Percentiles rank a stretch among this genome's conserved stretches.
Conservation (phyloP, 2,888 invertebrate genomes). For the Caenorhabditis doughertyi region DNA sequence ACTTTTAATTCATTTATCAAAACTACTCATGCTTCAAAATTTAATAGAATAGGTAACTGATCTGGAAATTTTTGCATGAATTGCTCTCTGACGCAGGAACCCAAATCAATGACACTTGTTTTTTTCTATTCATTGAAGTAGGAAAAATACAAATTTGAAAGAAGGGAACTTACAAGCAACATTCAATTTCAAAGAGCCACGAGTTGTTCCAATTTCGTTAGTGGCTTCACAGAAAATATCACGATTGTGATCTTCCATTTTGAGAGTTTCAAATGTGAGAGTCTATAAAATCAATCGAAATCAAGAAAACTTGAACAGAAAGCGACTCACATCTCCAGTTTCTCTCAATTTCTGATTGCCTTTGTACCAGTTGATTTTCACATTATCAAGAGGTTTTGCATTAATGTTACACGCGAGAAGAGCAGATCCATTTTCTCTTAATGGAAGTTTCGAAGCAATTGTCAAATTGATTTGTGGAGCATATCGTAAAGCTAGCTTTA, state of each 20-base stretch:
- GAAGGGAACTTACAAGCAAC: constrained; percentile 74
- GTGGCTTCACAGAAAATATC: constrained; percentile 76
- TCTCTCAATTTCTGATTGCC: constrained; percentile 69
- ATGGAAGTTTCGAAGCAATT: constrained; percentile 70
- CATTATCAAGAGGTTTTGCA: constrained; percentile 77
- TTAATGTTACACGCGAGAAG: constrained; percentile 78
- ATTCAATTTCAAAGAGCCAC: constrained; percentile 73
- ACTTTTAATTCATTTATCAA: neutral
- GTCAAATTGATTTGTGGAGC: constrained; percentile 77
- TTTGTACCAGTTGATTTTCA: constrained; percentile 75
- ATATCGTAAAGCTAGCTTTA: constrained; percentile 75
- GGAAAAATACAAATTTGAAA: too few species aligned
- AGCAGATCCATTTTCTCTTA: constrained; percentile 78
- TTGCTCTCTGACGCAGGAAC: constrained; percentile 17
- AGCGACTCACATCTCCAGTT: constrained; percentile 69
- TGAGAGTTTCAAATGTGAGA: constrained; percentile 74
- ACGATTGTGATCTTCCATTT: constrained; percentile 78
- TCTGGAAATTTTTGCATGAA: constrained; percentile 3
- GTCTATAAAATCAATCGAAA: constrained; percentile 76
- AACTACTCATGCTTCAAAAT: constrained; percentile 5
- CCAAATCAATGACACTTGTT: neutral
- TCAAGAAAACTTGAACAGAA: too few species aligned
- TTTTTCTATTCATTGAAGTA: too few species aligned
- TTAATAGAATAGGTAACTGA: constrained; percentile 13
- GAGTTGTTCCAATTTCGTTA: constrained; percentile 75